Conservation (phyloP, 2,888 invertebrate species). For the Spilosoma lubricipeda region DNA sequence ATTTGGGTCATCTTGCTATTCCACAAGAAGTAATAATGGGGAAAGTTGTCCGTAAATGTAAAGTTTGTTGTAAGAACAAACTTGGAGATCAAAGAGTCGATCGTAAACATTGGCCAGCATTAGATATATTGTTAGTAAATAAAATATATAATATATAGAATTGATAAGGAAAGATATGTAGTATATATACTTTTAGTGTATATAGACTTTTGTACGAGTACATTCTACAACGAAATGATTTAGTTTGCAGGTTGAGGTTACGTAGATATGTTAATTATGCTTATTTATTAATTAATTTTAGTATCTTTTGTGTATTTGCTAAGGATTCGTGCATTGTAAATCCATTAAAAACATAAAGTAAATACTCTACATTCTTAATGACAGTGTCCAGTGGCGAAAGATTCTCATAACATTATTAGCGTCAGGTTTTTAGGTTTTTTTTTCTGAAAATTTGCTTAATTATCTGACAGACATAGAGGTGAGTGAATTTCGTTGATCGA, state of each 20-base stretch:
- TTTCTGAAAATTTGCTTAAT: too few relatives aligned
- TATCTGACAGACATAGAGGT: too few relatives aligned
- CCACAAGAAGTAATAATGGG: background rate
- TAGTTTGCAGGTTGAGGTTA: background rate
- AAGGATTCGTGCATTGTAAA: background rate
- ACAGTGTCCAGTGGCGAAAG: background rate
- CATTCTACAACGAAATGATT: background rate
- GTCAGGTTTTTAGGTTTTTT: background rate
- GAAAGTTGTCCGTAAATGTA: background rate
- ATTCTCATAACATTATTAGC: background rate
- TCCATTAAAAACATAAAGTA: background rate
- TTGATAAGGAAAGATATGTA: background rate
- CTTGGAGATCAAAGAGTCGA: background rate
- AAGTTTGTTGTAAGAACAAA: background rate
- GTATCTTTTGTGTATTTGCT: background rate
- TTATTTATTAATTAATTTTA: background rate
- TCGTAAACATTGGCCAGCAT: background rate
- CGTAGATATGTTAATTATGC: background rate
- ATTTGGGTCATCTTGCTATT: conserved; percentile 2
- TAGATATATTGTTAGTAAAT: background rate
- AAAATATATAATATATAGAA: background rate
- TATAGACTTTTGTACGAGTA: background rate
- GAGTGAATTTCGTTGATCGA: background rate
- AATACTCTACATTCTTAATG: background rate
- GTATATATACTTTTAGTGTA: rapidly evolving